Base-by-base conservation (phyloP, 2,113 vertebrate species). In the Onychostoma macrolepis region DNA sequence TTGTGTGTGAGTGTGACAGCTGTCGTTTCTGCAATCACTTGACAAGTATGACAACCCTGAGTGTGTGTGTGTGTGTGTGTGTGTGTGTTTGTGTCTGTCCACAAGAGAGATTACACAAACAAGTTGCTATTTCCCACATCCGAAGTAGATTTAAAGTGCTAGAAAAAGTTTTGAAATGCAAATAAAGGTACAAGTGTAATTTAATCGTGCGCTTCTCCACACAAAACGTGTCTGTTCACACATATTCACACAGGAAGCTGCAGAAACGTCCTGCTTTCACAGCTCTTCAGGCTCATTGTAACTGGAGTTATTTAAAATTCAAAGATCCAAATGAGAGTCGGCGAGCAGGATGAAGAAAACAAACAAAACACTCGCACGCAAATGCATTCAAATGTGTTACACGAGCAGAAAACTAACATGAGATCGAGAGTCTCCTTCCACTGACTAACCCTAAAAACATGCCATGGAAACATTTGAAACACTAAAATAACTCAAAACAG, bases 1-100 rank as follows among this genome's bases (percentile, higher is more conserved):
- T 12, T 28, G 12, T 76, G 75, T 77, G n/a, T 4, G 72, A 45
- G 30, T 67, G 67, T 71, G 85, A 61, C 28, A 58, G 74, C 21
- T 81, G 78, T 61, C 24, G 53, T 72, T 75, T 30, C 58, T 30
- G 75, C 74, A 67, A 85, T 79, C 83, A 76, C 12, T 76, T 86
- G 41, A 63, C 76, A 50, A 67, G 26, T 24, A 33, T 85, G 53
- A 65, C 56, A 61, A 53, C 48, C 45, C 67, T 45, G 19, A 21
- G 71, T 38, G 38, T 6, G 38, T 38, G 0, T 38, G 38, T 6
- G 38, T 1, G 33, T 38, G 38, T 1, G 38, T 38, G 4, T 38
- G 36, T 38, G 45, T 13, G 12, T 48, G 45, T 4, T 2, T 48
- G 45, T 15, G 48, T 48, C 12, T 48, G 48, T 50, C 50, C 21